Evolutionary conservation across 2,797 vertebrate genomes (phyloP).

Genomic region (Neoniphon sammara): DNA sequence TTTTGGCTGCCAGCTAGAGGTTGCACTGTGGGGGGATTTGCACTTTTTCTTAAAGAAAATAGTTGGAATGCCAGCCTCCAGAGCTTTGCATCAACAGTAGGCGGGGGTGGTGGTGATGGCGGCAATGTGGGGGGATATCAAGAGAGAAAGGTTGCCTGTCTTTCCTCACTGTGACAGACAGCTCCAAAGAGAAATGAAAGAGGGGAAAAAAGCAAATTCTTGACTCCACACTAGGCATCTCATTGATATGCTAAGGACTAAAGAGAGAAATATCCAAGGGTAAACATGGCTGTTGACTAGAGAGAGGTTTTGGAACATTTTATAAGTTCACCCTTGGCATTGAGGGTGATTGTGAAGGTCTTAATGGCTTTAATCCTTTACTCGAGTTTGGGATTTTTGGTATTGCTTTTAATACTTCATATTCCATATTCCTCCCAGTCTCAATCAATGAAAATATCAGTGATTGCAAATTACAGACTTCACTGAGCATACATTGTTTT

Average conservation of each 20-base stretch:
- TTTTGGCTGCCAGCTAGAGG: conserved; percentile 65
- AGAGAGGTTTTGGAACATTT: conserved; percentile 48
- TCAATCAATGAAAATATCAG: conserved; percentile 2
- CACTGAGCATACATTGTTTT: neutral
- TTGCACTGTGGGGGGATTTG: conserved; percentile 71
- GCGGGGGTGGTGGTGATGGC: conserved; percentile 50
- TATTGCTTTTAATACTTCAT: neutral
- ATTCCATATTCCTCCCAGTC: neutral
- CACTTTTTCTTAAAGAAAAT: conserved; percentile 75
- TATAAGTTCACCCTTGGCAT: conserved; percentile 15
- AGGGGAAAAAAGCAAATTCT: conserved; percentile 67
- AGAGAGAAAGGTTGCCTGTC: conserved; percentile 73
- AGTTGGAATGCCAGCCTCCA: conserved; percentile 81
- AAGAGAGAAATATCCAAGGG: conserved; percentile 52
- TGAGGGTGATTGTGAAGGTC: neutral
- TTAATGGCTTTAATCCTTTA: conserved; percentile 1
- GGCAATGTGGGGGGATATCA: conserved; percentile 40
- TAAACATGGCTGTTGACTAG: conserved; percentile 49
- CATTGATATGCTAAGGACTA: conserved; percentile 71
- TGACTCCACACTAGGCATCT: conserved; percentile 70
- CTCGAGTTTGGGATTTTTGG: neutral
- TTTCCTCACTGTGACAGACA: conserved; percentile 75
- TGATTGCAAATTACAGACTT: conserved; percentile 16
- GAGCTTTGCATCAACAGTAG: conserved; percentile 75
- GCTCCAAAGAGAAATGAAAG: conserved; percentile 71